phyloP scores from a whole-genome alignment of 2,888 invertebrate species.

The Ctenicera cuprea region DNA sequence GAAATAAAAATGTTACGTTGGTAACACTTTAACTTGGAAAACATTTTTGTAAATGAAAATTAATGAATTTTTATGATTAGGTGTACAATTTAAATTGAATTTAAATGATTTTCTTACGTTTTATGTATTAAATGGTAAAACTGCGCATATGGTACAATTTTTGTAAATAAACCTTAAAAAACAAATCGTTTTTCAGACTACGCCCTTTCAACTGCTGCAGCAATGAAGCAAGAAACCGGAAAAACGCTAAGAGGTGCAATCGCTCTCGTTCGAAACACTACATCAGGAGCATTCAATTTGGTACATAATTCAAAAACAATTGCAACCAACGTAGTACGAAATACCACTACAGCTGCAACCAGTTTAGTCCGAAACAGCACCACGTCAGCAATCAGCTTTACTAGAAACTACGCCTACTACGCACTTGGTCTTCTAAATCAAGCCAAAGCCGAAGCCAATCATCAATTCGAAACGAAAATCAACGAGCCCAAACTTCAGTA shows the following conservation, averaged over 20 bases:
- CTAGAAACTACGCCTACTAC: not conserved
- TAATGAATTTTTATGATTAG: no score
- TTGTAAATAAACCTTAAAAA: no score
- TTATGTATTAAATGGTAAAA: no score
- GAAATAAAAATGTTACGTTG: no score
- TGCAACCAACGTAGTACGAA: not conserved
- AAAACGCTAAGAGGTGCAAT: not conserved
- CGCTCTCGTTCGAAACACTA: not conserved
- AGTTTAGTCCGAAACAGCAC: not conserved
- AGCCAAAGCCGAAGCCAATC: slow-evolving; percentile 23
- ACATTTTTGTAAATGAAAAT: no score
- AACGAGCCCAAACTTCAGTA: slow-evolving; percentile 22
- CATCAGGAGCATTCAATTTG: not conserved
- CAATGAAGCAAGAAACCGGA: slow-evolving; percentile 1
- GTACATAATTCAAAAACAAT: not conserved
- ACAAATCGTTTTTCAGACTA: not conserved
- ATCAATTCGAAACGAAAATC: slow-evolving; percentile 23
- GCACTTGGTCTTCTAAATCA: not conserved
- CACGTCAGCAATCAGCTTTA: not conserved
- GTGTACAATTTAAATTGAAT: no score
- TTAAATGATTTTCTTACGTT: no score
- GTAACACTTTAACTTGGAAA: no score
- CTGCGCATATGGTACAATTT: no score
- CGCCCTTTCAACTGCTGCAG: not conserved
- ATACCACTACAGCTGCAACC: not conserved